Evolutionary conservation across 2,888 invertebrate species (phyloP).

Genomic region (Tethea ocularis): DNA sequence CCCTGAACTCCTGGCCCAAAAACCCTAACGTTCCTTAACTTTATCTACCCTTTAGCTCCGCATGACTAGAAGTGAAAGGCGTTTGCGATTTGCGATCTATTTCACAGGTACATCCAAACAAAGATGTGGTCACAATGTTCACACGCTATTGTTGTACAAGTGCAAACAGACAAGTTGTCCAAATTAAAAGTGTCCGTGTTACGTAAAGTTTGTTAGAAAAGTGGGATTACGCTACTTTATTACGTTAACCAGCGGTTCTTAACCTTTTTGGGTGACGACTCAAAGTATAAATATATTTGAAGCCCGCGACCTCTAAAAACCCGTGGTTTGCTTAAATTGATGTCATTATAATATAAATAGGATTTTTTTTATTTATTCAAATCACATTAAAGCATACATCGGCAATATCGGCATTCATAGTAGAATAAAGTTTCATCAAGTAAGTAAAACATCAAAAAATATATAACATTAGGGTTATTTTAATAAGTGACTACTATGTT

Average conservation of each 20-base stretch:
- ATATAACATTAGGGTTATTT: too few relatives aligned
- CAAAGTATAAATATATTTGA: too few relatives aligned
- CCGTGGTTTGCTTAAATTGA: too few relatives aligned
- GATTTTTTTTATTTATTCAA: too few relatives aligned
- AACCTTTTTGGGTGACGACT: too few relatives aligned
- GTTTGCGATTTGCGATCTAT: slow-evolving; percentile 61
- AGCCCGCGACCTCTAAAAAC: too few relatives aligned
- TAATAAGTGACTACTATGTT: too few relatives aligned
- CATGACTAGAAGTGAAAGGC: slow-evolving; percentile 73
- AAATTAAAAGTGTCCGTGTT: slow-evolving; percentile 52
- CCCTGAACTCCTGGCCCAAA: slow-evolving; percentile 48
- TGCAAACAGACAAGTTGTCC: slow-evolving; percentile 43
- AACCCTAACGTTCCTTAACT: slow-evolving; percentile 58
- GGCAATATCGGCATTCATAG: too few relatives aligned
- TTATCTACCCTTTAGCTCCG: slow-evolving; percentile 61
- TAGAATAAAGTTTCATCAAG: too few relatives aligned
- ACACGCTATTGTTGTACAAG: slow-evolving; percentile 63
- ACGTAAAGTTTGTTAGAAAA: slow-evolving; percentile 54
- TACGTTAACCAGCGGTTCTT: slow-evolving; percentile 14
- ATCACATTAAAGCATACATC: too few relatives aligned
- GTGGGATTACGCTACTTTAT: slow-evolving; percentile 35
- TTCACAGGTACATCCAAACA: slow-evolving; percentile 52
- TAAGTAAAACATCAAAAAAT: too few relatives aligned
- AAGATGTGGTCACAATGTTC: slow-evolving; percentile 63
- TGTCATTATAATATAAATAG: too few relatives aligned